Evolutionary conservation across 2,113 vertebrate species (phyloP), one percentile per base, ranked within the genome.

Genomic region (Misgurnus mizolepis): DNA sequence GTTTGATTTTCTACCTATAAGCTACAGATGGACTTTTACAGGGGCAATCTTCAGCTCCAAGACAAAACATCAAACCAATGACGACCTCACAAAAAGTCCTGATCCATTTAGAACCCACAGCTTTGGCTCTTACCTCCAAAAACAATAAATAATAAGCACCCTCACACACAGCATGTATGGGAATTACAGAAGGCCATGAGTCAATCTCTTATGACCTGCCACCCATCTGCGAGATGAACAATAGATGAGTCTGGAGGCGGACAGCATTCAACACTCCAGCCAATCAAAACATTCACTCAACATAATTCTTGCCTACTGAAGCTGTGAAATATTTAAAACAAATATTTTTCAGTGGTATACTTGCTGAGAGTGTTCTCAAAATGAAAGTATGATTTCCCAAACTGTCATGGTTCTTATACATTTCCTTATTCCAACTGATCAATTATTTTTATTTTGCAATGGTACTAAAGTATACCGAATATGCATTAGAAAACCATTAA

Each of bases 401-500:
- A 56, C 14, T 18, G 69, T 12, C 53, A 72, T n/a, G n/a, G n/a
- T n/a, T n/a, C n/a, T n/a, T n/a, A n/a, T n/a, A n/a, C 56, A 8
- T 56, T 5, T n/a, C 6, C 9, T 15, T 58, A 22, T 27, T 39
- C 5, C 50, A 68, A 64, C 12, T 43, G 17, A 64, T 53, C 67
- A 22, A 69, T 76, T 34, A 53, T 39, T 55, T 70, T 62, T 76
- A 56, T 43, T 14, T 15, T 39, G 43, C 50, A 18, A 50, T n/a
- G n/a, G n/a, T n/a, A n/a, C n/a, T n/a, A n/a, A n/a, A n/a, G n/a
- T n/a, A n/a, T 22, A 22, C 43, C 53, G 41, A 62, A 56, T 55
- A 72, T 81, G 68, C 53, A 73, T 39, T 81, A 72, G 18, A 71
- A 60, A 74, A 8, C 56, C 71, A 62, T 74, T 62, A 50, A 41